These are phyloP conservation scores for Pangasius sanitwongsei DNA, from an alignment of 2,797 vertebrate genomes.

Conservation along the genomic window DNA sequence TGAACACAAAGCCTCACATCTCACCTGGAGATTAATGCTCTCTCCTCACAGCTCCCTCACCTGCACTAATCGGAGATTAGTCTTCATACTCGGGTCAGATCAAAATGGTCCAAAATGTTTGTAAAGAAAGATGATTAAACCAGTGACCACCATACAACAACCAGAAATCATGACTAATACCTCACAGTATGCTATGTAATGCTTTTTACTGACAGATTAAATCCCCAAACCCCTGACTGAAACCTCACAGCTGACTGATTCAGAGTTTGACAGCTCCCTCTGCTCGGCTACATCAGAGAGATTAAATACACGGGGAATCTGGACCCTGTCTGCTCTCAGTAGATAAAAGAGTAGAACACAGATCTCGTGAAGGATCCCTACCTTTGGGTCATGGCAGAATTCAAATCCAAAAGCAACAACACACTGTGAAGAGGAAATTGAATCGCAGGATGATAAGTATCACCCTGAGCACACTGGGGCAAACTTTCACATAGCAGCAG, in stretches of 20 bases:
- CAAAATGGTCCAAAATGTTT: background rate
- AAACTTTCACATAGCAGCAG: background rate
- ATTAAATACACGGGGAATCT: constrained; percentile 66
- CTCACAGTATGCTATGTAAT: constrained; percentile 74
- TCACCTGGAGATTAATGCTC: background rate
- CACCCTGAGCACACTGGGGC: background rate
- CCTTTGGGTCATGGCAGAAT: constrained; percentile 53
- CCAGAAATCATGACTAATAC: constrained; percentile 61
- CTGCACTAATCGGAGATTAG: background rate
- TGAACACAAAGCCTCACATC: constrained; percentile 58
- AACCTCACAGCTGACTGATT: constrained; percentile 58
- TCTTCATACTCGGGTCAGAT: background rate
- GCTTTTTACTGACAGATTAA: constrained; percentile 61
- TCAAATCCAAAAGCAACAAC: background rate
- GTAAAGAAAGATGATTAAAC: background rate
- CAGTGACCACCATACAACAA: background rate
- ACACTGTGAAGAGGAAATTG: background rate
- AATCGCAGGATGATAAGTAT: too few species aligned
- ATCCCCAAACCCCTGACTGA: constrained; percentile 42
- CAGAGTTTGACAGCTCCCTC: constrained; percentile 52
- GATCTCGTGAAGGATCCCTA: constrained; percentile 67
- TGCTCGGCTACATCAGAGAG: constrained; percentile 69
- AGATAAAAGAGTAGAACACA: constrained; percentile 71
- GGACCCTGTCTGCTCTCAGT: constrained; percentile 57
- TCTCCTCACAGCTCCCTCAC: background rate